These are phyloP conservation scores for Solenodon paradoxus DNA, from an alignment of 2,113 vertebrate species.

Conservation along the genomic window DNA sequence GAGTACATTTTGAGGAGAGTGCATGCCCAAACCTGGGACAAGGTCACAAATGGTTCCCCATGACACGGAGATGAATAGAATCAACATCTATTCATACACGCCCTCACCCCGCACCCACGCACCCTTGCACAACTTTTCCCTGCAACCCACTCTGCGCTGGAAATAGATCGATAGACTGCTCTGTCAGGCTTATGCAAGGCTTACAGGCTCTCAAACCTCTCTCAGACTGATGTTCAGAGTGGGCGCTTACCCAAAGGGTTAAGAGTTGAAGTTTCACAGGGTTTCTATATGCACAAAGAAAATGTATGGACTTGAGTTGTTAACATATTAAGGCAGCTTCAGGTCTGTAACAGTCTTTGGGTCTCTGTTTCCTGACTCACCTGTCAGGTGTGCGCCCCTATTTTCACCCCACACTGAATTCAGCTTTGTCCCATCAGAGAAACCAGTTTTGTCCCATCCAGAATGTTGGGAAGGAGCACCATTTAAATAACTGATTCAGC, in stretches of 20 bases:
- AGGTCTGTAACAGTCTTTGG: background rate
- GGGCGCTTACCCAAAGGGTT: conserved; percentile 43
- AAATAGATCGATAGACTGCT: conserved; percentile 71
- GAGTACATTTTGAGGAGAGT: background rate
- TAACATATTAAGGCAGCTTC: background rate
- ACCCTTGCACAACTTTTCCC: conserved; percentile 55
- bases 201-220: background rate
- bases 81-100: conserved; percentile 24
- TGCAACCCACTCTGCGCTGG: conserved; percentile 67
- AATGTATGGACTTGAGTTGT: background rate
- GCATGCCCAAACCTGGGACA: background rate
- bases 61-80: background rate
- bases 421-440: background rate
- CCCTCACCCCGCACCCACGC: conserved; percentile 59
- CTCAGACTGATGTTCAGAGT: conserved; percentile 51
- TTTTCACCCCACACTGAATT: background rate
- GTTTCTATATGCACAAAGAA: background rate
- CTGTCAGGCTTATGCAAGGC: conserved; percentile 68
- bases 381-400: background rate
- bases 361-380: background rate
- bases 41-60: conserved; percentile 4
- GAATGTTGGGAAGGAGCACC: background rate
- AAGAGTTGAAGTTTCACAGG: conserved; percentile 49
- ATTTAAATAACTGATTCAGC: background rate
- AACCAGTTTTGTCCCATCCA: background rate